phyloP scores from a whole-genome alignment of 2,113 vertebrate genomes.

The Myanophis thanlyinensis region DNA sequence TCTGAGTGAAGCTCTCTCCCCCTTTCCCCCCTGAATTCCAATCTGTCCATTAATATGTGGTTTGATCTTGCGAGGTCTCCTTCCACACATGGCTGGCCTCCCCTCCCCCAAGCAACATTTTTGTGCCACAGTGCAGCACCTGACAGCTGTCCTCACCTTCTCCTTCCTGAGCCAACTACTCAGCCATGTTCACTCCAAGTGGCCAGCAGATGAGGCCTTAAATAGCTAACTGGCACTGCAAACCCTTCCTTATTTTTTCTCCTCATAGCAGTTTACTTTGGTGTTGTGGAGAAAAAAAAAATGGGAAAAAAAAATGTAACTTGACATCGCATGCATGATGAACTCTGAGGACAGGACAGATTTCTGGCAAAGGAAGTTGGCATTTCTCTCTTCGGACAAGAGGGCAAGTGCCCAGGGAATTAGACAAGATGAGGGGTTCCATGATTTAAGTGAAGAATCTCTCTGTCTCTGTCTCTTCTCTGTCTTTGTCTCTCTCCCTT shows the following conservation, averaged over 20 bases:
- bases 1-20: background rate
- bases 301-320: background rate
- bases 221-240: background rate
- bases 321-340: background rate
- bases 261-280: background rate
- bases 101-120: background rate
- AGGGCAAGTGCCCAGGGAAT: background rate
- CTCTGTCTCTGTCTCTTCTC: background rate
- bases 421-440: background rate
- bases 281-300: background rate
- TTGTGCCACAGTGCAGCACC: background rate
- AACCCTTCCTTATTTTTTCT: background rate
- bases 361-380: background rate
- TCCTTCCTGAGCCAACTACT: background rate
- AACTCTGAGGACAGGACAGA: background rate
- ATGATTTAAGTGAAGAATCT: background rate
- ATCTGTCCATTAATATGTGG: background rate
- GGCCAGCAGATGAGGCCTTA: background rate
- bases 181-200: background rate
- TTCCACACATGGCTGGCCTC: background rate
- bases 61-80: background rate
- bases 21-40: background rate
- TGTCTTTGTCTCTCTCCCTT: too few relatives aligned
- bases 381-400: background rate
- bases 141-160: background rate